These are phyloP conservation scores for Gastrophryne carolinensis DNA, from an alignment of 2,797 vertebrate genomes.

Conservation along the genomic window DNA sequence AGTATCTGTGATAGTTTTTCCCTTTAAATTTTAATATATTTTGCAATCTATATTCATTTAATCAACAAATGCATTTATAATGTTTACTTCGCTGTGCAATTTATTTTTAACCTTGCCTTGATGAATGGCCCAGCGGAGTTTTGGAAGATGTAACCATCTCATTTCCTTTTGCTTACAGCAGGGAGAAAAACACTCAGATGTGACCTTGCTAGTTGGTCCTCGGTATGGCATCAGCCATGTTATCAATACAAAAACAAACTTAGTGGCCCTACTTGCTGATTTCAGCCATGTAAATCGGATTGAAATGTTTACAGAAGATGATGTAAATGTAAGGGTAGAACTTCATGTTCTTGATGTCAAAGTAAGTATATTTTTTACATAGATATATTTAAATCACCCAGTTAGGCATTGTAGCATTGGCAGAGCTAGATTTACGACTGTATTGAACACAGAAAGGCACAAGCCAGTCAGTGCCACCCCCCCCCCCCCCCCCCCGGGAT, in stretches of 20 bases:
- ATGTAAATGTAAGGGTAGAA: slow-evolving; percentile 87
- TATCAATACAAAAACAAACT: slow-evolving; percentile 97
- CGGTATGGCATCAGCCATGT: slow-evolving; percentile 97
- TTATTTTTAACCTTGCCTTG: slow-evolving; percentile 25
- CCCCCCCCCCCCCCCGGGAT: too few species aligned
- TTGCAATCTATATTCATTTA: slow-evolving; percentile 42
- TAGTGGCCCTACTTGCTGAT: slow-evolving; percentile 94
- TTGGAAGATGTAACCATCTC: not conserved
- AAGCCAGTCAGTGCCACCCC: too few species aligned
- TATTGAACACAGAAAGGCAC: too few species aligned
- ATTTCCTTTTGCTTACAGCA: slow-evolving; percentile 74
- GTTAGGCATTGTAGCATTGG: too few species aligned
- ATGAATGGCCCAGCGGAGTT: not conserved
- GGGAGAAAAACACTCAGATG: slow-evolving; percentile 94
- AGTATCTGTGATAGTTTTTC: not conserved
- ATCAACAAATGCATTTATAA: slow-evolving; percentile 32
- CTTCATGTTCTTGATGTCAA: slow-evolving; percentile 97
- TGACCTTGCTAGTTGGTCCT: slow-evolving; percentile 93
- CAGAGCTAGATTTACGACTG: too few species aligned
- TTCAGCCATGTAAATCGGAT: slow-evolving; percentile 98
- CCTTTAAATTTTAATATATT: slow-evolving; percentile 20
- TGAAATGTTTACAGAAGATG: slow-evolving; percentile 96
- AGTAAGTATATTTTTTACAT: slow-evolving; percentile 70
- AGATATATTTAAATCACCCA: too few species aligned
- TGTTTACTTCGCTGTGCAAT: not conserved